Evolutionary conservation across 1,140 invertebrate genomes (phyloP).

Genomic region (Cryptotermes secundus): DNA sequence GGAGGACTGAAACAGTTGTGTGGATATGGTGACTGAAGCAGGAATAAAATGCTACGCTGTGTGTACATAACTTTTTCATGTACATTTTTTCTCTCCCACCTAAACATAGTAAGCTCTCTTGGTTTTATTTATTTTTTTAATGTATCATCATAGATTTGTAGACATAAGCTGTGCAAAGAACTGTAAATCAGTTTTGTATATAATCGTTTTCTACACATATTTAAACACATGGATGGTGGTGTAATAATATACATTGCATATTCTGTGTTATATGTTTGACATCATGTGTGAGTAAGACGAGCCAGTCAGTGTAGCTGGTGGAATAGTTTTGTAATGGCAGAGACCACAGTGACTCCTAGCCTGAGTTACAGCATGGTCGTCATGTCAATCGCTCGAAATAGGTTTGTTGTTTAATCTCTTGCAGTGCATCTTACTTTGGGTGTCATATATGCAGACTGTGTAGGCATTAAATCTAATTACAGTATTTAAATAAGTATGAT

Average conservation of each 20-base stretch:
- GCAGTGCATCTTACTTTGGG: not conserved
- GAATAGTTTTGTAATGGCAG: not conserved
- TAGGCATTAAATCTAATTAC: not conserved
- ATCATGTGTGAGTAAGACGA: not conserved
- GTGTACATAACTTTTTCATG: not conserved
- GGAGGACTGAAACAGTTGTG: not conserved
- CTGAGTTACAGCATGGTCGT: not conserved
- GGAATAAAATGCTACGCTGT: not conserved
- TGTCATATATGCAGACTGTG: not conserved
- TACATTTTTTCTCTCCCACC: not conserved
- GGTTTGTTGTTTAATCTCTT: not conserved
- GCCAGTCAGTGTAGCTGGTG: not conserved
- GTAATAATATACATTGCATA: constrained; percentile 3
- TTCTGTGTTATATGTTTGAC: not conserved
- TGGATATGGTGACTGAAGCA: not conserved
- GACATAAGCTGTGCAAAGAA: not conserved
- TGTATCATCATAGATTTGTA: not conserved
- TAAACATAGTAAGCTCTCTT: not conserved
- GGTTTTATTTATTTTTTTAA: not conserved
- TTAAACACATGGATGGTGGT: not conserved
- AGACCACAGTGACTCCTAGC: not conserved
- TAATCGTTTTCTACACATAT: constrained; percentile 11
- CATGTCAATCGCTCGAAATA: not conserved
- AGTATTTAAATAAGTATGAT: not conserved
- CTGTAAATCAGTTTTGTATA: not conserved